Percentiles rank a stretch among this genome's conserved stretches.
Evolutionary conservation across 2,797 vertebrate genomes (phyloP).

Genomic region (Crocodylus rhombifer): DNA sequence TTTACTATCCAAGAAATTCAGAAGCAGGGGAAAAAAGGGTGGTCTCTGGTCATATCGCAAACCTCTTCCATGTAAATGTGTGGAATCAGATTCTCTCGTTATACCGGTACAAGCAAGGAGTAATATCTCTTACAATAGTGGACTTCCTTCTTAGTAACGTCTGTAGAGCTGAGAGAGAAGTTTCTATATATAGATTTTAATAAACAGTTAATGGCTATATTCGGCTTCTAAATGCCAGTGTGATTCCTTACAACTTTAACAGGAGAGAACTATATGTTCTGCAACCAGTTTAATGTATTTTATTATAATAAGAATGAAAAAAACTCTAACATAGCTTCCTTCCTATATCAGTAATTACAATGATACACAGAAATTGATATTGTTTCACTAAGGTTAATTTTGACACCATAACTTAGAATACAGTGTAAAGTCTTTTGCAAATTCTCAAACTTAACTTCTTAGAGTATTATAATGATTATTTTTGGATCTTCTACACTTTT

Average conservation of each 20-base stretch:
- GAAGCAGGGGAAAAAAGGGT: constrained; percentile 66
- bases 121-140: neutral
- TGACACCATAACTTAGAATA: neutral
- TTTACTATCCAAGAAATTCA: constrained; percentile 69
- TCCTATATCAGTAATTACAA: neutral
- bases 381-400: neutral
- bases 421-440: neutral
- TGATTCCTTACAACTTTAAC: accelerated
- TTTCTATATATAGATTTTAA: neutral
- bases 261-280: neutral
- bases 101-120: constrained; percentile 23
- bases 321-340: neutral
- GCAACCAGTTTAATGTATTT: neutral
- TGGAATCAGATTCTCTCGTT: constrained; percentile 12
- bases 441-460: neutral
- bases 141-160: neutral
- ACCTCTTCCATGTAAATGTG: neutral
- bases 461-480: neutral
- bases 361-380: neutral
- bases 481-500: neutral
- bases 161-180: neutral
- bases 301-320: neutral
- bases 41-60: constrained; percentile 70
- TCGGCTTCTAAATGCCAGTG: accelerated
- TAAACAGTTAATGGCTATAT: neutral